A percentile compares a stretch with the other conserved stretches of the same genome.
phyloP scores from a whole-genome alignment of 1,140 invertebrate genomes.

The Sitobion miscanthi region DNA sequence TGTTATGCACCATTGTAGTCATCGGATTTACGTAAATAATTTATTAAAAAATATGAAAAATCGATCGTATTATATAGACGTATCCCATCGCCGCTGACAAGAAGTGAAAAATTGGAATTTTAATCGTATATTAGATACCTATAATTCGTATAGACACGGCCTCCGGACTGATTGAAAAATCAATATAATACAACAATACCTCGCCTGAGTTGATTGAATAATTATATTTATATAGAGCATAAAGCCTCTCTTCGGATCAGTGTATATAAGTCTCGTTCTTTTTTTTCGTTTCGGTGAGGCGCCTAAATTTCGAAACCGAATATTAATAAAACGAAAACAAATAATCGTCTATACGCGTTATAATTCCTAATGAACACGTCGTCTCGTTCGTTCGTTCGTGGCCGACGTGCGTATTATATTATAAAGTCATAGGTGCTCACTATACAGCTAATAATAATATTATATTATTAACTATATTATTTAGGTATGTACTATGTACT shows the following conservation, averaged over 20 bases:
- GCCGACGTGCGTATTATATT: background rate
- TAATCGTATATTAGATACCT: background rate
- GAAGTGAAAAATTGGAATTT: background rate
- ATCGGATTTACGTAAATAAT: background rate
- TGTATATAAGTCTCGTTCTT: background rate
- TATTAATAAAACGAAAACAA: background rate
- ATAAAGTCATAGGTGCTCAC: background rate
- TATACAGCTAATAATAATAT: background rate
- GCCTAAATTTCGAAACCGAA: background rate
- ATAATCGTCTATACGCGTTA: background rate
- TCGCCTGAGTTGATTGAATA: background rate
- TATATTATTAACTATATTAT: background rate
- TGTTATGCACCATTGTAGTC: background rate
- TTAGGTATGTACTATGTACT: too few species aligned
- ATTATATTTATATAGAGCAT: conserved; percentile 18
- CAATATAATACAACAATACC: background rate
- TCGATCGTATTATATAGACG: background rate
- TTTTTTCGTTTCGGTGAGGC: background rate
- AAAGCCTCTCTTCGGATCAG: background rate
- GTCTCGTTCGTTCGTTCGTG: background rate
- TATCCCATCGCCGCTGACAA: background rate
- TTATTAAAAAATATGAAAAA: background rate
- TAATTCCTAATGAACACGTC: background rate
- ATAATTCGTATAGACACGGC: background rate
- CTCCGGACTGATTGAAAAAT: conserved; percentile 2